phyloP scores from a whole-genome alignment of 2,888 invertebrate genomes.

The Pemphredon lugubris region DNA sequence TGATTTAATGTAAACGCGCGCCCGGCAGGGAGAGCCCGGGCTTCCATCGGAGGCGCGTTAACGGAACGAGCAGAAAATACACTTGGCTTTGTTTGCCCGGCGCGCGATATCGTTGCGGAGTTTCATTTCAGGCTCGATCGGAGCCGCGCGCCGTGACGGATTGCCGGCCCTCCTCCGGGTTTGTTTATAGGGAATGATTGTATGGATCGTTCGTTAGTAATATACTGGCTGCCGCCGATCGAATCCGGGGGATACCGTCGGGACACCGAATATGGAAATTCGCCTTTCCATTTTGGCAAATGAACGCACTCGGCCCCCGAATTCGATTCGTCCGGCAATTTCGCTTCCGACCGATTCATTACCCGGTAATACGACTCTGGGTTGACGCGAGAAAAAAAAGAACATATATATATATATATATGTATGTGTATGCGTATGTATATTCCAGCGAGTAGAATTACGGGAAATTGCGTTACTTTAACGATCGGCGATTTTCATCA shows the following conservation, averaged over 20 bases:
- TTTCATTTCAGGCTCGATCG: slow-evolving; percentile 39
- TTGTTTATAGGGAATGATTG: slow-evolving; percentile 16
- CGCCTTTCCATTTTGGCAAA: slow-evolving; percentile 15
- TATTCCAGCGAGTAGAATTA: too few relatives aligned
- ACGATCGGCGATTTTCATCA: too few relatives aligned
- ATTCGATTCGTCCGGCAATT: not conserved
- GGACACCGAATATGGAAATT: slow-evolving; percentile 44
- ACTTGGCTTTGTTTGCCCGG: slow-evolving; percentile 52
- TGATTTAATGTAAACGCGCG: slow-evolving; percentile 61
- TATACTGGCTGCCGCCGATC: slow-evolving; percentile 15
- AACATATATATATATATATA: too few relatives aligned
- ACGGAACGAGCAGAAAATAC: slow-evolving; percentile 42
- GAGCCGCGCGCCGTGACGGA: not conserved
- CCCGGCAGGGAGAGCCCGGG: not conserved
- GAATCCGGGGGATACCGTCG: slow-evolving; percentile 3
- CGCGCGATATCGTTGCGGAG: slow-evolving; percentile 46
- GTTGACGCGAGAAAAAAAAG: too few relatives aligned
- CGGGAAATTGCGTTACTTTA: too few relatives aligned
- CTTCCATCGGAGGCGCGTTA: not conserved
- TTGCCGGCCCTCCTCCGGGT: not conserved
- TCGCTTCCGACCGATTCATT: too few relatives aligned
- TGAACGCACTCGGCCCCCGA: not conserved
- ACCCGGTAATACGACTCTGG: too few relatives aligned
- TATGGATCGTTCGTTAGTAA: slow-evolving; percentile 9
- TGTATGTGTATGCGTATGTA: too few relatives aligned